Conservation (phyloP, 2,113 vertebrate genomes). For the Chascanopsetta lugubris region DNA sequence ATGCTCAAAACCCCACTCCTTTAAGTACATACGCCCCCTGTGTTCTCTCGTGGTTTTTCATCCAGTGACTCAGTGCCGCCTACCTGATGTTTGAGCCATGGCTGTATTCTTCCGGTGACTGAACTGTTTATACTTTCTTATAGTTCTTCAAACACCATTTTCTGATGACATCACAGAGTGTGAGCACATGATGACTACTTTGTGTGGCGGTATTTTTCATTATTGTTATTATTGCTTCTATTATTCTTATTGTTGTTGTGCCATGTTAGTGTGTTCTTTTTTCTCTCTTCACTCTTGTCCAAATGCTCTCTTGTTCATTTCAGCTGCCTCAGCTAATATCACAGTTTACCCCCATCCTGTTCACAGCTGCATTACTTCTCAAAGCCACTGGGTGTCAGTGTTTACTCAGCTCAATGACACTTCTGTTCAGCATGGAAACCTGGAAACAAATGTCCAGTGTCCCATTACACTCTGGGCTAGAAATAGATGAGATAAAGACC, state of each 20-base stretch:
- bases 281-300: too few relatives aligned
- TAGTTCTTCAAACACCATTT: too few relatives aligned
- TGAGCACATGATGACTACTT: background rate
- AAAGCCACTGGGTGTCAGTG: constrained; percentile 1
- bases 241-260: background rate
- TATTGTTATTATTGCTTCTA: background rate
- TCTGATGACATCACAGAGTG: too few relatives aligned
- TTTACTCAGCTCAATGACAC: background rate
- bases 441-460: background rate
- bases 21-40: too few relatives aligned
- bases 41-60: too few relatives aligned
- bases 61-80: too few relatives aligned
- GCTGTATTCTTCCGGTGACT: too few relatives aligned
- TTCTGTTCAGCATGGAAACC: background rate
- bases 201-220: background rate
- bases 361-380: background rate
- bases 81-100: too few relatives aligned
- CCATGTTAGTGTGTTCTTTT: too few relatives aligned
- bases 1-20: too few relatives aligned
- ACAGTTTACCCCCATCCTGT: background rate
- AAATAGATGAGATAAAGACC: background rate
- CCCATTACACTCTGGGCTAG: background rate
- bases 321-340: too few relatives aligned
- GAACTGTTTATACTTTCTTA: too few relatives aligned
- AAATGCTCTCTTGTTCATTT: background rate